These are phyloP conservation scores for Lycaena phlaeas DNA, from an alignment of 2,888 invertebrate species.

Conservation along the genomic window DNA sequence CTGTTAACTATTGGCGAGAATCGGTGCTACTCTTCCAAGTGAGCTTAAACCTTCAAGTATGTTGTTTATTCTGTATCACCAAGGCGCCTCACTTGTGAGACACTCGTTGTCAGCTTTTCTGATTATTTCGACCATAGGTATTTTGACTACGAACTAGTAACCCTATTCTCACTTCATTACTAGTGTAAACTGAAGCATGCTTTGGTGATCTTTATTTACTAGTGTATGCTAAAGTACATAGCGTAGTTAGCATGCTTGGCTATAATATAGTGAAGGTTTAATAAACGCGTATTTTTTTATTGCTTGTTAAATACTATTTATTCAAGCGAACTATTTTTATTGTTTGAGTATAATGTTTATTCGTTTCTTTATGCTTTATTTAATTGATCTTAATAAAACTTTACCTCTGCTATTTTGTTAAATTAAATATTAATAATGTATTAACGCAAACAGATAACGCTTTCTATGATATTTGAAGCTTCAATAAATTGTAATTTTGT, in stretches of 20 bases:
- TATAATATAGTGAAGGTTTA: background rate
- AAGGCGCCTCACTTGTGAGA: slow-evolving; percentile 73
- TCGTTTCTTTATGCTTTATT: too few species aligned
- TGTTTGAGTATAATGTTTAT: too few species aligned
- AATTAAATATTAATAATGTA: background rate
- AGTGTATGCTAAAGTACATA: background rate
- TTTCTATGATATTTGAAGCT: too few species aligned
- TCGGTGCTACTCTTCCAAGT: slow-evolving; percentile 57
- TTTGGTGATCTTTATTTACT: background rate
- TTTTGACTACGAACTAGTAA: background rate
- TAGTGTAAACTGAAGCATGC: slow-evolving; percentile 5
- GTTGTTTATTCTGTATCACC: slow-evolving; percentile 36
- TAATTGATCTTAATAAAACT: too few species aligned
- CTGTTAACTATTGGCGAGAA: slow-evolving; percentile 52
- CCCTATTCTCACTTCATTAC: slow-evolving; percentile 1
- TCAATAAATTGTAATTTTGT: too few species aligned
- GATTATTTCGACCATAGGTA: slow-evolving; percentile 18
- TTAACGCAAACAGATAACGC: too few species aligned
- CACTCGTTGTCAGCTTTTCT: slow-evolving; percentile 50
- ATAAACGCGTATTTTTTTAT: too few species aligned
- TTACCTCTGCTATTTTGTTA: background rate
- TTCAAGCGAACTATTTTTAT: too few species aligned
- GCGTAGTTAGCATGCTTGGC: slow-evolving; percentile 1
- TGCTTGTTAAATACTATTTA: too few species aligned
- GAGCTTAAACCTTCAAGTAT: slow-evolving; percentile 47